A percentile compares a stretch with the other conserved stretches of the same genome.
These are phyloP conservation scores for Phyllotis vaccarum DNA, from an alignment of 2,797 vertebrate species.

Conservation along the genomic window DNA sequence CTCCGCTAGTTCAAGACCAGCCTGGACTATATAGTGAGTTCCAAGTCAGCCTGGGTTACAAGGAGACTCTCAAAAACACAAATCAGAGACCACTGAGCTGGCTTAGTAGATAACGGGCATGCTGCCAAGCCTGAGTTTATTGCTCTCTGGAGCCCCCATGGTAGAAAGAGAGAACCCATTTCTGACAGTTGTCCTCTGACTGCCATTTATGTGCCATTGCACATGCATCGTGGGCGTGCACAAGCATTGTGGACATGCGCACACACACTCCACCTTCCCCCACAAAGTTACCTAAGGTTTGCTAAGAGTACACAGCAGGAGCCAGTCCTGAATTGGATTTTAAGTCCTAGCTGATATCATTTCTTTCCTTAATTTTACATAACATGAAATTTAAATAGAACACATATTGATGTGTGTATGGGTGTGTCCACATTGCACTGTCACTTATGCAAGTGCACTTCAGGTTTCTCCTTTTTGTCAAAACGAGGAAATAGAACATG, in stretches of 20 bases:
- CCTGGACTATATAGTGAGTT: not conserved
- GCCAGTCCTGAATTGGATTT: not conserved
- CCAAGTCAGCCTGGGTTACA: not conserved
- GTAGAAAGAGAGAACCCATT: not conserved
- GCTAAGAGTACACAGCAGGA: not conserved
- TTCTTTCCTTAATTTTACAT: not conserved
- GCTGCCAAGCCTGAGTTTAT: not conserved
- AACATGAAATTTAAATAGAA: not conserved
- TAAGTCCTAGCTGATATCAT: not conserved
- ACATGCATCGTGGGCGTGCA: not conserved
- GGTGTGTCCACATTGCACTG: slow-evolving; percentile 14
- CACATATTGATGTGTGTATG: not conserved
- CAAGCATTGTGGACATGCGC: not conserved
- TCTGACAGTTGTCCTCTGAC: not conserved
- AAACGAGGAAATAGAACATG: slow-evolving; percentile 82
- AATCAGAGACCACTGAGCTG: not conserved
- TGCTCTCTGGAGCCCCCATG: not conserved
- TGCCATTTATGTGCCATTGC: not conserved
- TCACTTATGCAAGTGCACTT: slow-evolving; percentile 64
- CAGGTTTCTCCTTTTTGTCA: slow-evolving; percentile 74
- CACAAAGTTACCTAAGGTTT: not conserved
- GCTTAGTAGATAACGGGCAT: not conserved
- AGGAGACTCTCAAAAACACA: not conserved
- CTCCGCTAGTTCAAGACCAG: not conserved
- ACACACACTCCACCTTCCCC: not conserved